Evolutionary conservation across 2,888 invertebrate species (phyloP).

Genomic region (Mimachlamys varia): DNA sequence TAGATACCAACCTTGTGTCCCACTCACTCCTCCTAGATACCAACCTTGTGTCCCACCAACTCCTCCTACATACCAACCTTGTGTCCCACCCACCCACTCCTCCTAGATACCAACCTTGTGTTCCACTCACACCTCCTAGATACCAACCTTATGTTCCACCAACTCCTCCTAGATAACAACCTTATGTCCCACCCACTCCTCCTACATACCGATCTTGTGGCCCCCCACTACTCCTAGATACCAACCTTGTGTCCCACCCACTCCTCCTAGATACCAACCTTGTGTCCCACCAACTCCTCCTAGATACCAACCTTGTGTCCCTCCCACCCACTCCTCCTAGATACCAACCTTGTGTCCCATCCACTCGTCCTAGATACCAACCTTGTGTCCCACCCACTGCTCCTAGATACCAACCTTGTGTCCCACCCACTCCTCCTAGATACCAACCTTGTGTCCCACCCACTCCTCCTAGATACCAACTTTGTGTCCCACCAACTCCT

Average conservation of each 20-base stretch:
- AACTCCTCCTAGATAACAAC: no score
- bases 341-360: constrained; percentile 95
- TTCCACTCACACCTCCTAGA: constrained; percentile 91
- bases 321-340: no score
- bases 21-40: no score
- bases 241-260: constrained; percentile 96
- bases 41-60: constrained; percentile 95
- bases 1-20: constrained; percentile 95
- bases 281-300: constrained; percentile 92
- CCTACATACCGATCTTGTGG: no score
- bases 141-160: constrained; percentile 95
- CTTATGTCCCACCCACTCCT: constrained; percentile 92
- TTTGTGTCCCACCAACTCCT: constrained; percentile 92
- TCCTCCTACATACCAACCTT: no score
- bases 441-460: constrained; percentile 95
- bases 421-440: constrained; percentile 91
- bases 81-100: constrained; percentile 92
- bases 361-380: no score
- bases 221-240: no score
- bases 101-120: no score
- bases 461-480: no score
- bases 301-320: constrained; percentile 95
- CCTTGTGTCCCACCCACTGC: no score
- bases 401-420: no score
- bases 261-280: no score